Percentiles rank a stretch among this genome's conserved stretches.
Conservation (phyloP, 2,797 vertebrate species). For the Vireo griseus region DNA sequence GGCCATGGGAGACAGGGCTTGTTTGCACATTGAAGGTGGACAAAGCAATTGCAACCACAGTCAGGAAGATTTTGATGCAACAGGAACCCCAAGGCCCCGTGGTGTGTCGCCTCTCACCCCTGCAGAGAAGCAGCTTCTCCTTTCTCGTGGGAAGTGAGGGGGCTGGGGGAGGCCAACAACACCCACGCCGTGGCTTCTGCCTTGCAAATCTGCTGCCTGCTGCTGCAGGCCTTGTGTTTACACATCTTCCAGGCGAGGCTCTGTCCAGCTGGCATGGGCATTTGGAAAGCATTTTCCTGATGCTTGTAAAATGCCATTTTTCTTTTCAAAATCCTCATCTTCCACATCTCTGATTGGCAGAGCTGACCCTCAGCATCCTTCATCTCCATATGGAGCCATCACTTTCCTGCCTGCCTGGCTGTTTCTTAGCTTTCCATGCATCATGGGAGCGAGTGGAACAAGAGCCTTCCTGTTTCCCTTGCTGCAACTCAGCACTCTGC, state of each 20-base stretch:
- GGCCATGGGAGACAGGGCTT: neutral
- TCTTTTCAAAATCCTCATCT: neutral
- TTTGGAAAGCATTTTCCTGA: neutral
- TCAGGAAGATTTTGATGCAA: neutral
- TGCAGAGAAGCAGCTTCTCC: neutral
- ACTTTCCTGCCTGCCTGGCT: neutral
- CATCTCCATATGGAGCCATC: neutral
- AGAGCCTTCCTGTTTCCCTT: neutral
- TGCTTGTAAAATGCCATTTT: neutral
- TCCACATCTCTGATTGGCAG: neutral
- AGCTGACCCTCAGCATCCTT: neutral
- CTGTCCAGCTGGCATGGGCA: neutral
- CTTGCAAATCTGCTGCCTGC: neutral
- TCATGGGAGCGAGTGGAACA: neutral
- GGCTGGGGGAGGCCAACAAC: neutral
- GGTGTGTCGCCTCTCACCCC: neutral
- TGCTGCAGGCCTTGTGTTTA: neutral
- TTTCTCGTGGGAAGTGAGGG: neutral
- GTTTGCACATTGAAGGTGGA: accelerated
- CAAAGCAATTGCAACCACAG: accelerated
- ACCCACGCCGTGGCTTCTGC: neutral
- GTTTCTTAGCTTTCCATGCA: neutral
- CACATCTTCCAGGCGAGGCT: neutral
- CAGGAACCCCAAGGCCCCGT: neutral
- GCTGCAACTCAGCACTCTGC: neutral